These are phyloP conservation scores for Sciurus vulgaris DNA, from an alignment of 2,797 vertebrate genomes.

Conservation along the genomic window DNA sequence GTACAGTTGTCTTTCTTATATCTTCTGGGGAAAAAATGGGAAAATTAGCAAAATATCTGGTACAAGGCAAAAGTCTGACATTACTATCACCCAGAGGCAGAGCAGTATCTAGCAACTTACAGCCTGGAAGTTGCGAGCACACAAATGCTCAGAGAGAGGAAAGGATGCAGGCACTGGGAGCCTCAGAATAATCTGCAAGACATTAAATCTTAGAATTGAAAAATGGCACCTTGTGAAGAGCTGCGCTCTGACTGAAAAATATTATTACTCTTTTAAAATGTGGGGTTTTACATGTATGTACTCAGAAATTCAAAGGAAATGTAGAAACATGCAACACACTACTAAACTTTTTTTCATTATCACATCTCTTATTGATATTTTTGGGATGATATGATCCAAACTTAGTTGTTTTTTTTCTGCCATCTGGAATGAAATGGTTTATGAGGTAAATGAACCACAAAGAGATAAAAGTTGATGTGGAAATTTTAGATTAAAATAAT, in stretches of 20 bases:
- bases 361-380: not conserved
- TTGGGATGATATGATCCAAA: not conserved
- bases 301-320: slow-evolving; percentile 38
- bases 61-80: not conserved
- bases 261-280: slow-evolving; percentile 32
- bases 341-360: not conserved
- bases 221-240: not conserved
- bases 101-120: not conserved
- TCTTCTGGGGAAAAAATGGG: not conserved
- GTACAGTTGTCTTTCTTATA: slow-evolving; percentile 21
- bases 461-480: not conserved
- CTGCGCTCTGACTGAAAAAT: not conserved
- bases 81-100: not conserved
- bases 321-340: not conserved
- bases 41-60: slow-evolving; percentile 48
- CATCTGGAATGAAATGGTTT: not conserved
- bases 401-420: not conserved
- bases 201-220: slow-evolving; percentile 16
- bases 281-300: not conserved
- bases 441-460: not conserved
- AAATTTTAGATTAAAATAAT: slow-evolving; percentile 34
- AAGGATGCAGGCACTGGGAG: not conserved
- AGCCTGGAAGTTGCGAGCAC: not conserved
- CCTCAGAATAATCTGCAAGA: not conserved
- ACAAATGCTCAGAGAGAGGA: not conserved